These are phyloP conservation scores for Iguana delicatissima DNA, from an alignment of 2,797 vertebrate species.

Conservation along the genomic window DNA sequence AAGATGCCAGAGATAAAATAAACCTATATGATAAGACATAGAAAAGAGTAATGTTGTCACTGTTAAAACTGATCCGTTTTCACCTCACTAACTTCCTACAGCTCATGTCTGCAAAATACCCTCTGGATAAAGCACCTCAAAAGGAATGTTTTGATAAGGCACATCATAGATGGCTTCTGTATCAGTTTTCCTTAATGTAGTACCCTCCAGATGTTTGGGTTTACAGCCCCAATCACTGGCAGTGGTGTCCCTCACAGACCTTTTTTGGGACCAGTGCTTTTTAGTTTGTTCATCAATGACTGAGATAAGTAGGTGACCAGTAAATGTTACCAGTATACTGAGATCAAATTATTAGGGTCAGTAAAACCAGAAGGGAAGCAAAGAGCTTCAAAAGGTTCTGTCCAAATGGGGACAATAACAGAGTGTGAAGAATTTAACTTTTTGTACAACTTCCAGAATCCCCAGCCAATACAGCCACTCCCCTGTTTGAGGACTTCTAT, in stretches of 20 bases:
- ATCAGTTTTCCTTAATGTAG: neutral
- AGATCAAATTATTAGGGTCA: neutral
- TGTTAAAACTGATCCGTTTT: too few relatives aligned
- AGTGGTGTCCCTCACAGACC: neutral
- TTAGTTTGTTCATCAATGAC: neutral
- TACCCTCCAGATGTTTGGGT: neutral
- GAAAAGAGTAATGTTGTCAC: neutral
- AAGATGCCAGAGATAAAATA: conserved; percentile 93
- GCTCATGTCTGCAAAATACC: neutral
- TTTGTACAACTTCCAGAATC: neutral
- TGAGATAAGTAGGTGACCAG: neutral
- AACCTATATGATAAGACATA: conserved; percentile 83
- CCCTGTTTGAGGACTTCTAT: too few relatives aligned
- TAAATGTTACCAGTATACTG: neutral
- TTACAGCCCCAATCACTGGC: neutral
- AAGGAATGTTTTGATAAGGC: neutral
- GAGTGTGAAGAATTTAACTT: neutral
- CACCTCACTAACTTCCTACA: neutral
- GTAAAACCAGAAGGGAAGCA: neutral
- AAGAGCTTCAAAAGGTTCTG: neutral
- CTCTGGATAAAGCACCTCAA: neutral
- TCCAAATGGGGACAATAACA: neutral
- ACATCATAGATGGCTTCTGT: neutral
- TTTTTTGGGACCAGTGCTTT: neutral
- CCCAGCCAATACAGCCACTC: neutral